Evolutionary conservation across 1,140 invertebrate genomes (phyloP).

Genomic region (Drosophila bocki): DNA sequence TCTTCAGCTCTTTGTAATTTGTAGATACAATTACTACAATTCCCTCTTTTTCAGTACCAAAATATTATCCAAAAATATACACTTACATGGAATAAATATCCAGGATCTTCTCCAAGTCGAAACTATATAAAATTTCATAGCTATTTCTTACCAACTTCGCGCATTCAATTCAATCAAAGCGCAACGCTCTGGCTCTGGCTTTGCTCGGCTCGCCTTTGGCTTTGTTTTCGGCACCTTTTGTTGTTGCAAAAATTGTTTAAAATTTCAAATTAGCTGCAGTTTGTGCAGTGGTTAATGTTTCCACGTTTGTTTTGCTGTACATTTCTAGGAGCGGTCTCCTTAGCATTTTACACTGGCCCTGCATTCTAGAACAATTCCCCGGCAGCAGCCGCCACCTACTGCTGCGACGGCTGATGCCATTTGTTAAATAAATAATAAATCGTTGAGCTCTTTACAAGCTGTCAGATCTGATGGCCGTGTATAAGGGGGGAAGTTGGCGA

Average conservation of each 20-base stretch:
- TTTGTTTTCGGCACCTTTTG: slow-evolving; percentile 79
- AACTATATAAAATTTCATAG: not conserved
- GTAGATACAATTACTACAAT: too few species aligned
- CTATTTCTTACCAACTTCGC: slow-evolving; percentile 45
- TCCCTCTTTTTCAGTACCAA: not conserved
- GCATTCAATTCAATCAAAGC: slow-evolving; percentile 82
- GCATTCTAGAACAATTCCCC: slow-evolving; percentile 24
- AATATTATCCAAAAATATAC: not conserved
- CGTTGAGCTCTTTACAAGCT: slow-evolving; percentile 4
- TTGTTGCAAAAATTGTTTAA: slow-evolving; percentile 71
- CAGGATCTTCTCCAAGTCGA: not conserved
- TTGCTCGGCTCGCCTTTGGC: slow-evolving; percentile 55
- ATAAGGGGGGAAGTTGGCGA: not conserved
- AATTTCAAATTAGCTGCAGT: slow-evolving; percentile 82
- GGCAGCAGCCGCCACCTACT: slow-evolving; percentile 14
- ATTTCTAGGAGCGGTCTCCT: slow-evolving; percentile 66
- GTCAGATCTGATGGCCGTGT: not conserved
- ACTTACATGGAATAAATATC: too few species aligned
- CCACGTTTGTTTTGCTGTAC: slow-evolving; percentile 38
- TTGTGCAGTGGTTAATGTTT: slow-evolving; percentile 65
- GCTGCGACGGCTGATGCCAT: slow-evolving; percentile 27
- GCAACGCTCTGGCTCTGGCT: slow-evolving; percentile 54
- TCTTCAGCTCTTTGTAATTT: too few species aligned
- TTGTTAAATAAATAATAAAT: slow-evolving; percentile 35
- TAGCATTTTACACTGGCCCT: slow-evolving; percentile 40